Evolutionary conservation across 1,140 invertebrate species (phyloP).

Genomic region (Atopsyche davidsoni): DNA sequence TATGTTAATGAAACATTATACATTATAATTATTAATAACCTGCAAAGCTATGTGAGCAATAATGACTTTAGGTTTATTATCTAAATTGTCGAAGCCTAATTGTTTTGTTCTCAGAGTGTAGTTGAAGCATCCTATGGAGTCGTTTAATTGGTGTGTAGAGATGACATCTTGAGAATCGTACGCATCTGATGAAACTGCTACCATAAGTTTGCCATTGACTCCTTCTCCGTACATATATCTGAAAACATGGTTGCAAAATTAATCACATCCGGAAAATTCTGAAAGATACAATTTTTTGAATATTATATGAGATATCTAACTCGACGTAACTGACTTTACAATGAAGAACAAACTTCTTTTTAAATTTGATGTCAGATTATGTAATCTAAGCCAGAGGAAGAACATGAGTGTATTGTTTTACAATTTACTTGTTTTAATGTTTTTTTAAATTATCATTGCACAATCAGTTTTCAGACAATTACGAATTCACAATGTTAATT

Average conservation of each 20-base stretch:
- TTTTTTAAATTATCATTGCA: too few relatives aligned
- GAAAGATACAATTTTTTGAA: neutral
- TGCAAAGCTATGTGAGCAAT: constrained; percentile 44
- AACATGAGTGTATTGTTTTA: too few relatives aligned
- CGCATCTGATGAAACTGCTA: constrained; percentile 31
- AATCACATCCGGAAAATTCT: neutral
- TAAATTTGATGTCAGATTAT: too few relatives aligned
- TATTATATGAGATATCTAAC: too few relatives aligned
- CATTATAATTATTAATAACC: constrained; percentile 28
- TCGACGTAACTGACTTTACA: too few relatives aligned
- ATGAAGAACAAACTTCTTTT: too few relatives aligned
- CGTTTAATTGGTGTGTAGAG: constrained; percentile 34
- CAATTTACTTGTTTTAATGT: too few relatives aligned
- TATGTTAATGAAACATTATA: constrained; percentile 3
- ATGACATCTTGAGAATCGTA: constrained; percentile 29
- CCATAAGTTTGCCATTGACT: constrained; percentile 54
- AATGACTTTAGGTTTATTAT: constrained; percentile 35
- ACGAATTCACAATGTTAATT: too few relatives aligned
- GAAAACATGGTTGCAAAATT: too few relatives aligned
- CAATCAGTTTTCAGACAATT: too few relatives aligned
- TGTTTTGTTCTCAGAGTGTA: constrained; percentile 37
- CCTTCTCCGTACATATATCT: constrained; percentile 72
- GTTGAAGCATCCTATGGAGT: constrained; percentile 37
- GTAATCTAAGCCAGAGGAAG: too few relatives aligned
- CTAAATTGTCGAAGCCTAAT: constrained; percentile 31